Conservation (phyloP, 2,797 vertebrate genomes). For the Scleropages formosus region DNA sequence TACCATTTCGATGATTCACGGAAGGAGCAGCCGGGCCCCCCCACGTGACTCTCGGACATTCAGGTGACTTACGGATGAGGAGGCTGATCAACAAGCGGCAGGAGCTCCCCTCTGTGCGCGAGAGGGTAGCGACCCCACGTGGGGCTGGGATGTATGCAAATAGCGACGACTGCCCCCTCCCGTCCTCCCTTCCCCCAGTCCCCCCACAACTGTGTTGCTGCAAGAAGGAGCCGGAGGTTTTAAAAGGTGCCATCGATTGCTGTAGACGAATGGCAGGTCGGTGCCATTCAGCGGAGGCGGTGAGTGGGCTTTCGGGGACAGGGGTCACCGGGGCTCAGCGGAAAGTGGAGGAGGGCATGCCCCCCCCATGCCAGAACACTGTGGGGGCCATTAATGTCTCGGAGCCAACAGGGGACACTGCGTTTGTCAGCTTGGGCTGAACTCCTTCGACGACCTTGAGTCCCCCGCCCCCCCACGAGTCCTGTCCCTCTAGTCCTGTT, state of each 20-base stretch:
- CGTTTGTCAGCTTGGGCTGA: conserved; percentile 59
- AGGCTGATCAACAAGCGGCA: too few species aligned
- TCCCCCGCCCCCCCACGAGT: conserved; percentile 32
- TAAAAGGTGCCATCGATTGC: conserved; percentile 29
- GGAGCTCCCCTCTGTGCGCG: too few species aligned
- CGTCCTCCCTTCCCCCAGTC: too few species aligned
- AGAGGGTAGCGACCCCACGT: too few species aligned
- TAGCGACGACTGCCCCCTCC: too few species aligned
- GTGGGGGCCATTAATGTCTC: conserved; percentile 69
- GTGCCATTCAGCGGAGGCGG: conserved; percentile 70
- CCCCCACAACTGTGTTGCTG: too few species aligned
- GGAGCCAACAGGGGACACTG: conserved; percentile 65
- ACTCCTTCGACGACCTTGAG: conserved; percentile 28
- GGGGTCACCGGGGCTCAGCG: conserved; percentile 45
- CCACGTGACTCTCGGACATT: too few species aligned
- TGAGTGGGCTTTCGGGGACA: conserved; percentile 53
- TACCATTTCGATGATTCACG: background rate
- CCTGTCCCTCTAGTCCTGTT: too few species aligned
- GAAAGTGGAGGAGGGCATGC: conserved; percentile 59
- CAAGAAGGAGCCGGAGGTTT: too few species aligned
- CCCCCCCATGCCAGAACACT: conserved; percentile 43
- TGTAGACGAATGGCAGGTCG: conserved; percentile 55
- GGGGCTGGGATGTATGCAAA: too few species aligned
- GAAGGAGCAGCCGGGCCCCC: background rate
- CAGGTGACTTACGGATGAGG: too few species aligned